Evolutionary conservation across 1,140 invertebrate species (phyloP).

Genomic region (Drosophila kanapiae): DNA sequence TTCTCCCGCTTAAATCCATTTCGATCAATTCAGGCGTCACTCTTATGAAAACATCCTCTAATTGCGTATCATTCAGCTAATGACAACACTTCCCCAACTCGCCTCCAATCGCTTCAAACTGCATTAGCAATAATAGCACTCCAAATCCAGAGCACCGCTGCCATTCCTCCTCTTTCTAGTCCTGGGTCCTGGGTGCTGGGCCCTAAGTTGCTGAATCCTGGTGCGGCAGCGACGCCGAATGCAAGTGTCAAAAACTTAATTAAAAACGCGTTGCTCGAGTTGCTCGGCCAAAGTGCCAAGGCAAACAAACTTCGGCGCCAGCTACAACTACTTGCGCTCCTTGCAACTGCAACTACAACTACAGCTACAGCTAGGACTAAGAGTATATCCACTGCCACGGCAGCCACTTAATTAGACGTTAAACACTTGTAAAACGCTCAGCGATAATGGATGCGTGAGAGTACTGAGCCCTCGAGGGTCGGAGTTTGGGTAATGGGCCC

Average conservation of each 20-base stretch:
- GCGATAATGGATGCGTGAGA: slow-evolving; percentile 73
- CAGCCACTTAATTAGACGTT: slow-evolving; percentile 82
- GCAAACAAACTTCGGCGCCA: slow-evolving; percentile 56
- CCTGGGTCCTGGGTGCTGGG: not conserved
- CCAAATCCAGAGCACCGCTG: slow-evolving; percentile 1
- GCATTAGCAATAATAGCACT: slow-evolving; percentile 53
- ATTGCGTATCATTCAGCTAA: slow-evolving; percentile 37
- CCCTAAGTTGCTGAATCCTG: slow-evolving; percentile 6
- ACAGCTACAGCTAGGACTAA: slow-evolving; percentile 6
- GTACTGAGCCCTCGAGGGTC: slow-evolving; percentile 24
- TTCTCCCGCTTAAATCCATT: slow-evolving; percentile 1
- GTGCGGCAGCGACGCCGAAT: slow-evolving; percentile 43
- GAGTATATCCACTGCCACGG: slow-evolving; percentile 58
- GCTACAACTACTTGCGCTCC: slow-evolving; percentile 29
- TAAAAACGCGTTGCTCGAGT: slow-evolving; percentile 71
- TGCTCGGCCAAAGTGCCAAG: slow-evolving; percentile 52
- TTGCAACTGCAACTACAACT: slow-evolving; percentile 42
- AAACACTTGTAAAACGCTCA: slow-evolving; percentile 81
- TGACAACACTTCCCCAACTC: slow-evolving; percentile 19
- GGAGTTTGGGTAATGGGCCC: slow-evolving; percentile 27
- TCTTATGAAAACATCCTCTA: slow-evolving; percentile 26
- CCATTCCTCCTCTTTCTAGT: not conserved
- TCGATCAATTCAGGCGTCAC: slow-evolving; percentile 11
- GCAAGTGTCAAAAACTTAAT: slow-evolving; percentile 83
- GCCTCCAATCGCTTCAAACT: slow-evolving; percentile 42